A percentile compares a stretch with the other conserved stretches of the same genome.
Conservation (phyloP, 2,888 invertebrate species). For the Rhingia campestris region DNA sequence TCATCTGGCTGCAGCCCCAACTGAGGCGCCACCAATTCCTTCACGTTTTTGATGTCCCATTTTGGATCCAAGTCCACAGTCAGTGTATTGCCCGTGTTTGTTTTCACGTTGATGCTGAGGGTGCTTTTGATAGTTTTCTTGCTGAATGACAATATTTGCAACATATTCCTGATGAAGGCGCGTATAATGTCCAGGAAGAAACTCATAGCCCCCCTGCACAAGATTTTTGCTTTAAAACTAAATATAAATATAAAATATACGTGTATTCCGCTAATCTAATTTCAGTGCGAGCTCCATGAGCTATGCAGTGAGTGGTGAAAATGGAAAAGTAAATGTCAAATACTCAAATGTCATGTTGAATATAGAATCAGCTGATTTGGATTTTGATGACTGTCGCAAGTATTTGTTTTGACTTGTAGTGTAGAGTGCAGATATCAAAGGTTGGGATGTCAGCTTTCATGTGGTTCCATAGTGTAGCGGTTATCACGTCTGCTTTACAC, state of each 20-base stretch:
- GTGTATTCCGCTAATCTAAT: constrained; percentile 22
- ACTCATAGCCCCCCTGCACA: constrained; percentile 82
- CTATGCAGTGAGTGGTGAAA: constrained; percentile 28
- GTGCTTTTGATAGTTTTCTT: constrained; percentile 85
- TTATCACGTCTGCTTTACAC: constrained; percentile 84
- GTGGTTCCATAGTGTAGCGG: constrained; percentile 83
- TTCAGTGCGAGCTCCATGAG: constrained; percentile 11
- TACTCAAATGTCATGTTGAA: constrained; percentile 22
- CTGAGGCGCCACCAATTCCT: constrained; percentile 88
- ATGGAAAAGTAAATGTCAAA: constrained; percentile 6
- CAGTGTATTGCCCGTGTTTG: constrained; percentile 86
- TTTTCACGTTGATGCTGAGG: constrained; percentile 87
- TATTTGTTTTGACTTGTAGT: neutral
- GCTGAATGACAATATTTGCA: constrained; percentile 86
- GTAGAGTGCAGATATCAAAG: neutral
- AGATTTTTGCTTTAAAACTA: constrained; percentile 3
- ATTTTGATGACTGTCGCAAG: neutral
- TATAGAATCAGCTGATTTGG: constrained; percentile 35
- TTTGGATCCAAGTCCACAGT: constrained; percentile 88
- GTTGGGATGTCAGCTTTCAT: constrained; percentile 1
- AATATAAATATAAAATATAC: constrained; percentile 48
- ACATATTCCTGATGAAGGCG: constrained; percentile 85
- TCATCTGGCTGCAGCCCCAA: constrained; percentile 87
- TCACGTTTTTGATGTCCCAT: constrained; percentile 89
- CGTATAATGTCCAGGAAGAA: constrained; percentile 85